A percentile compares a stretch with the other conserved stretches of the same genome.
Evolutionary conservation across 2,888 invertebrate species (phyloP).

Genomic region (Strigamia transsilvanica): DNA sequence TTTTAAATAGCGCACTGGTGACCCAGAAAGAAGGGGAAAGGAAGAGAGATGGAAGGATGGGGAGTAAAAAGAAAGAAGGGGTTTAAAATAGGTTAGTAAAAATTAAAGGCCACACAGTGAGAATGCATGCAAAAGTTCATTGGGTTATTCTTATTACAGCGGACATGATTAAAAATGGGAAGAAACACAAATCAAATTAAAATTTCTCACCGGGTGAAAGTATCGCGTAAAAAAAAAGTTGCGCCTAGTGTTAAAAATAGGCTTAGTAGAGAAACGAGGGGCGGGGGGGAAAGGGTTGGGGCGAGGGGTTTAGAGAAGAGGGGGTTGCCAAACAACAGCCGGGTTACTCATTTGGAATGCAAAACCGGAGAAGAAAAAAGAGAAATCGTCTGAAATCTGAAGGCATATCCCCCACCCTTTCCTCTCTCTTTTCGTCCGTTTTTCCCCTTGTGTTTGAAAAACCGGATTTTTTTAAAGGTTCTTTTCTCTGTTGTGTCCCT

Average conservation of each 20-base stretch:
- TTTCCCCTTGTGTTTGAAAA: constrained; percentile 47
- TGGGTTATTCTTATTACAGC: not conserved
- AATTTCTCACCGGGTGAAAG: constrained; percentile 43
- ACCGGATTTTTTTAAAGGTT: constrained; percentile 49
- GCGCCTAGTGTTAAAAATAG: constrained; percentile 36
- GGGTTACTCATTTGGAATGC: constrained; percentile 49
- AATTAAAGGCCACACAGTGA: constrained; percentile 35
- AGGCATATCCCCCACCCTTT: constrained; percentile 48
- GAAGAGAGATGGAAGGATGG: not conserved
- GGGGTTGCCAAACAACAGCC: constrained; percentile 49
- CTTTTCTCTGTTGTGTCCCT: constrained; percentile 49
- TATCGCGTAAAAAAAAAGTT: constrained; percentile 8
- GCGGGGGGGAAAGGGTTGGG: constrained; percentile 48
- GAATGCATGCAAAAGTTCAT: not conserved
- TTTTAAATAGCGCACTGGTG: constrained; percentile 6
- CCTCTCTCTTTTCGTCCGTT: constrained; percentile 48
- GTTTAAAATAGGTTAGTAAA: constrained; percentile 29
- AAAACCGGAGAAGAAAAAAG: constrained; percentile 49
- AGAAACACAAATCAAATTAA: constrained; percentile 1
- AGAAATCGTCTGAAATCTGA: constrained; percentile 49
- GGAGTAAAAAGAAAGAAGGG: constrained; percentile 30
- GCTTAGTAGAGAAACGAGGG: constrained; percentile 46
- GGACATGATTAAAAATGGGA: not conserved
- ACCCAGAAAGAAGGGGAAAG: constrained; percentile 43
- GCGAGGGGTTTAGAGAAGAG: constrained; percentile 49